Base-by-base conservation (phyloP, 2,113 vertebrate species). In the Ochotona curzoniae region DNA sequence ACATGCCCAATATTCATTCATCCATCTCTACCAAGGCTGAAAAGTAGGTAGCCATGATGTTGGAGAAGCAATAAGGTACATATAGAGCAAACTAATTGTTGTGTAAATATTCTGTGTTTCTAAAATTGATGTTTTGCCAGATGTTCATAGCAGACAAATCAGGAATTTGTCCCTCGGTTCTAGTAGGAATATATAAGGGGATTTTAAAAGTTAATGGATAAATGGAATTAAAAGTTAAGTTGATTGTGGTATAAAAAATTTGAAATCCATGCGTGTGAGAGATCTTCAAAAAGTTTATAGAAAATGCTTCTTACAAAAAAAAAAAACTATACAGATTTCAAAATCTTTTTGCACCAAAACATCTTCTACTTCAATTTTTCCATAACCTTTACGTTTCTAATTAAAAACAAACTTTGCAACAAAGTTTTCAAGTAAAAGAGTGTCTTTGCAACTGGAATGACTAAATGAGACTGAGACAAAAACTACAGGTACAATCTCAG, bases 51-150 rank as follows among this genome's bases (percentile, higher is more conserved):
- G 15, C 44, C 61, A 61, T 44, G 67, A 69, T 28, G 4, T 26
- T 8, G 47, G 76, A 87, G 18, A 71, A 63, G 12, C 10, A 28
- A 1, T 2, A 61, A 49, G 57, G 76, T 26, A 5, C 4, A 4
- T 6, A 4, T 5, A 26, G 60, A 54, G 30, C 47, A 32, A 66
- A 73, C 9, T 21, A 7, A 14, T 20, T 23, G 7, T 44, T 71
- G 11, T 28, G 10, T 18, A 21, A 67, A 10, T 26, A 17, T 0
- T 8, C n/a, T 28, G 1, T 0, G 0, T 13, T 81, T 54, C 57
- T 82, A 25, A 32, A 44, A 44, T 0, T 44, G 20, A 64, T 32
- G 4, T 30, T 47, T 61, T 49, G 4, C 35, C 26, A 14, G 20
- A 5, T 51, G 35, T 20, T 26, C 32, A 25, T 25, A 30, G 38